Conservation (phyloP, 2,113 vertebrate genomes). For the Ammodytes dubius region DNA sequence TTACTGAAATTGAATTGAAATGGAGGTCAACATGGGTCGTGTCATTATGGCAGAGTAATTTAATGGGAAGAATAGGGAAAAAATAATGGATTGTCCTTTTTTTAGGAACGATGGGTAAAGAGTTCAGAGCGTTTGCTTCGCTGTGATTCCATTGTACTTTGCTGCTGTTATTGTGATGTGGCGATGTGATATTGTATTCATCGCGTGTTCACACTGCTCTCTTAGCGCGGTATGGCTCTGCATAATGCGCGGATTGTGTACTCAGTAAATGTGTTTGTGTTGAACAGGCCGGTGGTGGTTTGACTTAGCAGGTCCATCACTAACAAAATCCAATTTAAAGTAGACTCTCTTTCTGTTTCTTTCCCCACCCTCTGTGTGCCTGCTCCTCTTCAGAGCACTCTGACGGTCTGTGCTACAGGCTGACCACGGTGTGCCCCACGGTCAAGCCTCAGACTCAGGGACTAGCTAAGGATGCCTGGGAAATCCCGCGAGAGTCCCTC, state of each 20-base stretch:
- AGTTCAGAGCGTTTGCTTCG: neutral
- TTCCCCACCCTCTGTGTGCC: neutral
- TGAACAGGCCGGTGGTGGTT: neutral
- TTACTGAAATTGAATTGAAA: conserved; percentile 1
- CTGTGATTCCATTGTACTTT: neutral
- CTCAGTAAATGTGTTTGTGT: neutral
- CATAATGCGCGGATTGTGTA: neutral
- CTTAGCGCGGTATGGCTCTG: neutral
- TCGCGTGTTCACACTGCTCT: neutral
- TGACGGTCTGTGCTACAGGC: conserved; percentile 95
- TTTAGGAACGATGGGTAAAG: neutral
- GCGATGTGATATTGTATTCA: neutral
- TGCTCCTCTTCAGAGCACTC: conserved; percentile 88
- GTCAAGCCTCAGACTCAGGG: conserved; percentile 99
- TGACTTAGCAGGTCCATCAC: neutral
- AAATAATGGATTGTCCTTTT: neutral
- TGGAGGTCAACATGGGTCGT: neutral
- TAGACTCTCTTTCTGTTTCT: neutral
- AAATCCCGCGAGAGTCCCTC: conserved; percentile 96
- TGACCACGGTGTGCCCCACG: conserved; percentile 96
- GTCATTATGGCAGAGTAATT: neutral
- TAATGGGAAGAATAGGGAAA: neutral
- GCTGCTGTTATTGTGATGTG: neutral
- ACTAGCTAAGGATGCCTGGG: conserved; percentile 98
- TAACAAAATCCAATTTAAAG: neutral